Evolutionary conservation across 2,888 invertebrate species (phyloP).

Genomic region (Tipula unca): DNA sequence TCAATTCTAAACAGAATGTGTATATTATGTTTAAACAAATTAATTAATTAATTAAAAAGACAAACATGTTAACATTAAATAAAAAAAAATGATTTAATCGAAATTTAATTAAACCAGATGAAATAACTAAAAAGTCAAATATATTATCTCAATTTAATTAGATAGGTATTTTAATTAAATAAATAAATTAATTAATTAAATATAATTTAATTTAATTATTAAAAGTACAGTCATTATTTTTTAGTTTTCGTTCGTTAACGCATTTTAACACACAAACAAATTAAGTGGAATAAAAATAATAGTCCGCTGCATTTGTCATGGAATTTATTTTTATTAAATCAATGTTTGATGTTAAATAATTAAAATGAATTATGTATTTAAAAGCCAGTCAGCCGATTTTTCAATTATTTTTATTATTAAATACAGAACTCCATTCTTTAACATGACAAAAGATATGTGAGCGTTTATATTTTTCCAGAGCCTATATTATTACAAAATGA

Average conservation of each 20-base stretch:
- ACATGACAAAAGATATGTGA: conserved; percentile 8
- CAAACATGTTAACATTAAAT: background rate
- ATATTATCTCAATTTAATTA: conserved; percentile 8
- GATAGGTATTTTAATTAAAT: background rate
- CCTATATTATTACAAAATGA: background rate
- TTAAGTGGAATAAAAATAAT: background rate
- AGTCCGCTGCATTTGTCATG: background rate
- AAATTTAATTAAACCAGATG: background rate
- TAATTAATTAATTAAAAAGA: background rate
- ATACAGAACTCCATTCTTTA: background rate
- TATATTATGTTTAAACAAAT: background rate
- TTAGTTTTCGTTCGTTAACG: background rate
- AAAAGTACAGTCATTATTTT: background rate
- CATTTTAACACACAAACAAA: background rate
- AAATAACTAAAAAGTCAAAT: background rate
- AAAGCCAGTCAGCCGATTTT: background rate
- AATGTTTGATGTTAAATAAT: background rate
- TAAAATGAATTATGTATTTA: background rate
- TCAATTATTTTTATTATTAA: background rate
- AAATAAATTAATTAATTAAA: background rate
- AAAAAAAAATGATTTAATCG: background rate
- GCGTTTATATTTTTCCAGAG: background rate
- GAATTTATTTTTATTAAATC: background rate
- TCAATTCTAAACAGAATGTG: background rate
- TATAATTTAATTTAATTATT: background rate